Evolutionary conservation across 2,797 vertebrate genomes (phyloP), one percentile per base, ranked within the genome.

Genomic region (Sarcophilus harrisii): DNA sequence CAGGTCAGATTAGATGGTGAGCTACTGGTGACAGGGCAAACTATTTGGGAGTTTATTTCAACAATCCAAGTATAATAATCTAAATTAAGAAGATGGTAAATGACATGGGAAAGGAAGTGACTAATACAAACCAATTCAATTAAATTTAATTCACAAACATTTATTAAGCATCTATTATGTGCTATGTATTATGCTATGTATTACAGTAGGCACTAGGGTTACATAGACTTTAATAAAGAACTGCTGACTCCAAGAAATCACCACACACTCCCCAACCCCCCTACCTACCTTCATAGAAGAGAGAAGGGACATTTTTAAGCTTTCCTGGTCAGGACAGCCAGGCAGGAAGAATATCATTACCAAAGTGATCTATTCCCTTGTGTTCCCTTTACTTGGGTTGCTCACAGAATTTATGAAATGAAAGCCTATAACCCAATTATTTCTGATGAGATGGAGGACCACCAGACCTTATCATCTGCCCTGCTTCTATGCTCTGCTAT

Each of bases 1-100:
- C 49, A 38, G 94, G 81, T 93, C 60, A 92, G 52, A 92, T 90
- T 27, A 49, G 32, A 92, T 27, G 49, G 52, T 91, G 49, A 96
- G 52, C 57, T n/a, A 90, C 57, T 59, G 11, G 55, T 90, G 49
- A 30, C 91, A 58, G 30, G 91, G 62, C 38, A 60, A 52, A 90
- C 38, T 29, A 90, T 24, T 58, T 73, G 27, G 52, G 62, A 94
- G 93, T 54, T n/a, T 87, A 94, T 32, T 95, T 3, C 29, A 94
- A 89, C 4, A 92, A 28, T 27, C 57, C 13, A 57, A 45, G 38
- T 57, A 57, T 58, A 90, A 91, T 58, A 52, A 95, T 93, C 66
- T 94, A 87, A 87, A 87, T 87, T 87, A 87, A 87, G 10, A 24
- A 49, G 73, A 5, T 49, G 38, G 38, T 49, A 87, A 87, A 87